Evolutionary conservation across 2,888 invertebrate genomes (phyloP), one percentile per base, ranked within the genome.

Genomic region (Hirudinaria manillensis): DNA sequence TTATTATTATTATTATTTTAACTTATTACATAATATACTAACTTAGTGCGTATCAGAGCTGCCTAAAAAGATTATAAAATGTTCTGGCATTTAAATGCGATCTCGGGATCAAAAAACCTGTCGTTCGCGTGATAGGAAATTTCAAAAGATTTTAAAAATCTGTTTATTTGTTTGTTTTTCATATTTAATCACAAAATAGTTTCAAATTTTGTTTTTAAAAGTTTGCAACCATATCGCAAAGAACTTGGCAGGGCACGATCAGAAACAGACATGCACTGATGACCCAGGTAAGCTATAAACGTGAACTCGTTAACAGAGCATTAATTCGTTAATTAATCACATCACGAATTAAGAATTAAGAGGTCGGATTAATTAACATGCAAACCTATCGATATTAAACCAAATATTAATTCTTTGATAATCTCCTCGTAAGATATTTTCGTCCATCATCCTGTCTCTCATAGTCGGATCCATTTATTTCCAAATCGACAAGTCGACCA

Each of bases 391-490:
- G 53, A 53, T 53, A 53, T 53, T 65, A 10, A 32, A 32, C 7
- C 34, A 29, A 68, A 29, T 68, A 29, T 68, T 21, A 34, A 29
- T 68, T 36, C 34, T 4, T 2, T n/a, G 34, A 34, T 7, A 29
- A 34, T 36, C 36, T 65, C 36, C 19, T 34, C 36, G 38, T 32
- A 79, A 85, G 84, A 76, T 83, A 32, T 70, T 82, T 24, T 81
- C 83, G 13, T 81, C 82, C 76, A 76, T 82, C 21, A 79, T 85
- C 74, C 83, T 85, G 79, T 84, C 80, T 27, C 71, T 83, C 32
- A 82, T 85, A 71, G 83, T 85, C 75, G 85, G 85, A 51, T 81
- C 81, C 36, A 84, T 85, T n/a, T 85, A 84, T 79, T 84, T 81
- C 78, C 80, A 82, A 72, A 78, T 83, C 10, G 82, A 83, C 75